Base-by-base conservation (phyloP, 1,140 invertebrate genomes). In the Trachymyrmex septentrionalis region DNA sequence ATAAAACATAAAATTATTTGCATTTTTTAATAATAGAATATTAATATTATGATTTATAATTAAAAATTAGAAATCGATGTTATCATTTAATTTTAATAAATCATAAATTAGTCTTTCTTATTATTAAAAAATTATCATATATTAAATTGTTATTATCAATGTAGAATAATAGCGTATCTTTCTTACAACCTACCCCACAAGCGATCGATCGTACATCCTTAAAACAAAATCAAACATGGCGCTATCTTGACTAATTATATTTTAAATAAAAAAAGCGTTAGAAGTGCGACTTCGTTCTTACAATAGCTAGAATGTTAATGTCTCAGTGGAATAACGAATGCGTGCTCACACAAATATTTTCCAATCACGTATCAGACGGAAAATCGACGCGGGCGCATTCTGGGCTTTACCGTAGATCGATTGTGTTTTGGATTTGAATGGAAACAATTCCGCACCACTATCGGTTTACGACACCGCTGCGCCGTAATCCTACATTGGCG, bases 371-470 rank as follows among this genome's bases (percentile, higher is more conserved):
- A 81, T 81, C 66, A 72, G 50, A 72, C 57, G 34, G 50, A 81
- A 81, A 81, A 81, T 81, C 78, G 53, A 19, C 34, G 78, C 38
- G 21, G 50, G 21, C 66, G 64, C 34, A 27, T 81, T 81, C 30
- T n/a, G 63, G 50, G 27, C 14, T 71, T 67, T 61, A 66, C 14
- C 66, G 24, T 27, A 59, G 21, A 73, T 87, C 73, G 84, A 88
- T 80, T 57, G 34, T 24, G 44, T 63, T 59, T 30, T n/a, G 66
- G 61, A 86, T 59, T 72, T 72, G 38, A 75, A 81, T 82, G 50
- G 55, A 34, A 85, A 76, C 72, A 85, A 88, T 88, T 53, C 87
- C 48, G 66, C 71, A 34, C 14, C 12, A 34, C 57, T 72, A 61
- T 59, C 61, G 57, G 72, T 88, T 78, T 72, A 72, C 21, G 55